These are phyloP conservation scores for Calyptomena viridis DNA, from an alignment of 2,113 vertebrate species.

Conservation along the genomic window DNA sequence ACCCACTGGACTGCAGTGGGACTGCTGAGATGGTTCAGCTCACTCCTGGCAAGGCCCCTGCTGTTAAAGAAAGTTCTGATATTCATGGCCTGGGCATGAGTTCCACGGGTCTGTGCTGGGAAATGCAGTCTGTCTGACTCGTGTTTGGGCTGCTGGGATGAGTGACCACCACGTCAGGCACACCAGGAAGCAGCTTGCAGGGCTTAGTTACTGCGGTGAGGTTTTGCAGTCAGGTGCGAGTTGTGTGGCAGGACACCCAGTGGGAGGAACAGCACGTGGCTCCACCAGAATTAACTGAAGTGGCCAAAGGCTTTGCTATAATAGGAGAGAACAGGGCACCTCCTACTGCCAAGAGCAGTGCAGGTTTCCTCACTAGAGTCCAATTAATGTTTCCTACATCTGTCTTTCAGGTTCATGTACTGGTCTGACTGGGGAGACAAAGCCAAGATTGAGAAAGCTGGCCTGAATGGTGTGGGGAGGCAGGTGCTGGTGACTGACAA, in stretches of 20 bases:
- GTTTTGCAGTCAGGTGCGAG: background rate
- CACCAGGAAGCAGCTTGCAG: background rate
- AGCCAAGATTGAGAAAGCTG: slow-evolving; percentile 96
- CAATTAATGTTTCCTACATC: background rate
- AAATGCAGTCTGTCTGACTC: background rate
- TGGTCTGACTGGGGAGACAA: slow-evolving; percentile 97
- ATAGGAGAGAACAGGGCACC: background rate
- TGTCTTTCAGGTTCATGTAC: slow-evolving; percentile 89
- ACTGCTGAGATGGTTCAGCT: background rate
- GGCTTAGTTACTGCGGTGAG: background rate
- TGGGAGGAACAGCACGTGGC: background rate
- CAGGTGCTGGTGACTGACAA: slow-evolving; percentile 88
- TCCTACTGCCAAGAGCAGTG: background rate
- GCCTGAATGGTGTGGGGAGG: slow-evolving; percentile 89
- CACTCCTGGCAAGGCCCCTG: background rate
- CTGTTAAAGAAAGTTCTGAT: background rate
- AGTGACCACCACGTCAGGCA: background rate
- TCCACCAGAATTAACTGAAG: background rate
- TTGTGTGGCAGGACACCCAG: background rate
- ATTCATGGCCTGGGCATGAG: background rate
- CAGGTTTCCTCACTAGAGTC: background rate
- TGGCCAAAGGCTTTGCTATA: background rate
- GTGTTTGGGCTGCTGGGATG: background rate
- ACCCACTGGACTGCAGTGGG: background rate
- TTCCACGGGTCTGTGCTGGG: background rate